phyloP scores from a whole-genome alignment of 2,113 vertebrate genomes.

The Xenus cinereus region DNA sequence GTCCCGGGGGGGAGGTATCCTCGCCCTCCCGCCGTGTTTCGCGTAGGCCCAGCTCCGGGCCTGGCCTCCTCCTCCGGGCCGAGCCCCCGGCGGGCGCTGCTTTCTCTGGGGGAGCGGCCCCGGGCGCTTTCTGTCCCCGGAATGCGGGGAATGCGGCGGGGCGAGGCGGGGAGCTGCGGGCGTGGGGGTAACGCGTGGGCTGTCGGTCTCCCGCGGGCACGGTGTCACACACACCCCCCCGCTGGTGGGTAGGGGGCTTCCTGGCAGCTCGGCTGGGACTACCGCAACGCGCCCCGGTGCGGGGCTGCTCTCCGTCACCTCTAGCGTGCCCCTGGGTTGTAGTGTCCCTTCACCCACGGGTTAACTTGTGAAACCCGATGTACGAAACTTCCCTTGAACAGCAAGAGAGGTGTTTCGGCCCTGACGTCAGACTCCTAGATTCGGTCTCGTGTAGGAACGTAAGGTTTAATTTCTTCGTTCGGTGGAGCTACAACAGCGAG shows the following conservation, averaged over 20 bases:
- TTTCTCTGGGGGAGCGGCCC: not conserved
- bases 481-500: not conserved
- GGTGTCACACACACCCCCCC: not conserved
- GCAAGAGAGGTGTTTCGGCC: not conserved
- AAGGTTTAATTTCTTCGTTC: not conserved
- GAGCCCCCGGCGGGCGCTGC: not conserved
- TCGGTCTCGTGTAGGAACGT: not conserved
- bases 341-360: not conserved
- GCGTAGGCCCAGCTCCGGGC: not conserved
- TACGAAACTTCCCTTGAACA: rapidly evolving
- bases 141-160: not conserved
- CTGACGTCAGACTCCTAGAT: not conserved
- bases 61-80: not conserved
- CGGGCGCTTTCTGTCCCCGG: not conserved
- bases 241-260: not conserved
- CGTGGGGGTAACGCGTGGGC: not conserved
- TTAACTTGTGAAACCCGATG: not conserved
- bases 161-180: not conserved
- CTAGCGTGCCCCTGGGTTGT: not conserved
- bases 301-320: rapidly evolving
- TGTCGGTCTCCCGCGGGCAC: not conserved
- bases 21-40: too few relatives aligned
- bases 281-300: rapidly evolving
- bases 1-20: too few relatives aligned
- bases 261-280: rapidly evolving